Evolutionary conservation across 2,888 invertebrate genomes (phyloP), one percentile per base, ranked within the genome.

Genomic region (Trachelus stipa): DNA sequence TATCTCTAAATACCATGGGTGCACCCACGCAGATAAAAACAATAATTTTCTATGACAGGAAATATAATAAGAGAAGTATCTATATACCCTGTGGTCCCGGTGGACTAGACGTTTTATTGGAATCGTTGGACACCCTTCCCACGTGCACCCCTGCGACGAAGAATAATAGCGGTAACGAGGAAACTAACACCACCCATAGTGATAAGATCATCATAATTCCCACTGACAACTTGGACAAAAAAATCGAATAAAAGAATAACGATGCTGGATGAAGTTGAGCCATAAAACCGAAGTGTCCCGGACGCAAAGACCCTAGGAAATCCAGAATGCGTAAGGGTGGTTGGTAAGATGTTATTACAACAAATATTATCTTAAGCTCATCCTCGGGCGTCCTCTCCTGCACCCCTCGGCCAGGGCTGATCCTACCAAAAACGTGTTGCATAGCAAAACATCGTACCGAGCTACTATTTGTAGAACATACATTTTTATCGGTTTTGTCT

Each of bases 281-380:
- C 40, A 56, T 56, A 56, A 56, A 56, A 1, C 9, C 40, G 23
- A 56, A 56, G 40, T 56, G 23, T 56, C 40, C 40, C 23, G 40
- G 23, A 56, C 23, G 40, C 23, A 15, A 30, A 68, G 69, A 31
- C n/a, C 68, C 69, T 75, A 15, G 75, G 68, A 75, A 69, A 68
- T 75, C 11, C n/a, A 75, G 34, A 68, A 68, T 23, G 76, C 35
- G 69, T 56, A 76, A 73, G 33, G 40, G 68, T 30, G 71, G 71
- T 33, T 71, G 75, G 75, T 73, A 34, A 76, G 56, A 73, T 76
- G 73, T 76, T 76, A 73, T 73, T 76, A 40, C 73, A 73, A 76
- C 56, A 76, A 76, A 76, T 76, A 76, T 76, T 76, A 56, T 76
- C 76, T 76, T 76, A 73, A 73, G 56, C 23, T n/a, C 34, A 74